phyloP scores from a whole-genome alignment of 2,113 vertebrate genomes.

The Sardina pilchardus region DNA sequence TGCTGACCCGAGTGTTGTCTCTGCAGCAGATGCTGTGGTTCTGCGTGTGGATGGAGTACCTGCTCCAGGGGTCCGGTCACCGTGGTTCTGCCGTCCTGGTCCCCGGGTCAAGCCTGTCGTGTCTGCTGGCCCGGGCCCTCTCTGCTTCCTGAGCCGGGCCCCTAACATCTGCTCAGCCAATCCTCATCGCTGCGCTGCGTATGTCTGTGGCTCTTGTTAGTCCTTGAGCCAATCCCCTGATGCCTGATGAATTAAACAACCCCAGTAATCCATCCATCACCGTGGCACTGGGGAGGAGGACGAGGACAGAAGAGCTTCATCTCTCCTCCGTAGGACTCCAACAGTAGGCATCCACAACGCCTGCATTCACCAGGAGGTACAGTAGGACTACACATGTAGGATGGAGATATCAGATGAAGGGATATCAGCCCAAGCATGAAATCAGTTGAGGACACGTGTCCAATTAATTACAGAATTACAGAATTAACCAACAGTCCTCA shows the following conservation, averaged over 20 bases:
- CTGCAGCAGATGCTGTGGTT: constrained; percentile 28
- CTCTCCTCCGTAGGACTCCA: too few relatives aligned
- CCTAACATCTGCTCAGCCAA: constrained; percentile 31
- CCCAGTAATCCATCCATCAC: too few relatives aligned
- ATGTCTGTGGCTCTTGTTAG: constrained; percentile 8
- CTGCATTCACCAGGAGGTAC: too few relatives aligned
- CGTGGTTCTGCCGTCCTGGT: not conserved
- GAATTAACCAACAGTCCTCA: too few relatives aligned
- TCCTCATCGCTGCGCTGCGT: constrained; percentile 6
- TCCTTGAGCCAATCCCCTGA: not conserved
- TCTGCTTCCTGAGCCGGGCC: constrained; percentile 19
- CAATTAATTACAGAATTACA: too few relatives aligned
- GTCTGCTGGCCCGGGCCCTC: not conserved
- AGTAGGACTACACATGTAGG: too few relatives aligned
- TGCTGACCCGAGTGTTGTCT: constrained; percentile 24
- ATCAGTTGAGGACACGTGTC: too few relatives aligned
- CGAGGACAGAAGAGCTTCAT: too few relatives aligned
- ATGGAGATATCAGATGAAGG: too few relatives aligned
- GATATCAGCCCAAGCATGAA: too few relatives aligned
- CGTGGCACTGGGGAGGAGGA: too few relatives aligned
- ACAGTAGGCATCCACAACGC: too few relatives aligned
- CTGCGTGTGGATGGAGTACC: not conserved
- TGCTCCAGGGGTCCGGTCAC: constrained; percentile 5
- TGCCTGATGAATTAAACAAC: not conserved
- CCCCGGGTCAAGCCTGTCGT: constrained; percentile 6